These are phyloP conservation scores for Acanthisitta chloris DNA, from an alignment of 2,113 vertebrate genomes.

Conservation along the genomic window DNA sequence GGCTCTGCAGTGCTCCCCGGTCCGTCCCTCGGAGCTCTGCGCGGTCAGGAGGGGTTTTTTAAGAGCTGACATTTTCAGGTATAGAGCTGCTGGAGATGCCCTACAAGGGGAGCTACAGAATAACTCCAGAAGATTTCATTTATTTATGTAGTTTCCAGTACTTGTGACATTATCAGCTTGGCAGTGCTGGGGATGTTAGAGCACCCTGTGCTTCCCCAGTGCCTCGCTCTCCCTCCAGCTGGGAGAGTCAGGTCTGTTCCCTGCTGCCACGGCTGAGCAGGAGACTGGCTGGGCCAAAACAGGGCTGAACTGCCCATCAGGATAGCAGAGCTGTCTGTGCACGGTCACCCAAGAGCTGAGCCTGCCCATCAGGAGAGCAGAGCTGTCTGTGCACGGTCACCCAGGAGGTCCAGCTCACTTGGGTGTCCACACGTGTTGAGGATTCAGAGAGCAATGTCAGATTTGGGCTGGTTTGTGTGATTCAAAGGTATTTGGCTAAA, in stretches of 20 bases:
- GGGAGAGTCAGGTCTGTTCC: too few relatives aligned
- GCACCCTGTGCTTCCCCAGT: too few relatives aligned
- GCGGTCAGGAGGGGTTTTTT: too few relatives aligned
- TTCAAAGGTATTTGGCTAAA: not conserved
- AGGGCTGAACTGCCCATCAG: too few relatives aligned
- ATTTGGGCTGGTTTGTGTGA: not conserved
- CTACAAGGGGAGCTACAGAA: not conserved
- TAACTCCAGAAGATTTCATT: not conserved
- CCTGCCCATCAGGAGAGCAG: too few relatives aligned
- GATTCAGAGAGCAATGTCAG: rapidly evolving
- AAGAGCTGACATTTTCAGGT: not conserved
- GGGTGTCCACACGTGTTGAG: too few relatives aligned
- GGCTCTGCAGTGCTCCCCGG: too few relatives aligned
- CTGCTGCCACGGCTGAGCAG: not conserved
- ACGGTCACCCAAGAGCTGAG: too few relatives aligned
- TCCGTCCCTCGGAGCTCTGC: too few relatives aligned
- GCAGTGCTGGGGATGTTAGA: too few relatives aligned
- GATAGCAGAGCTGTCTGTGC: too few relatives aligned
- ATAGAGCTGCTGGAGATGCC: not conserved
- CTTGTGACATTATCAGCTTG: not conserved
- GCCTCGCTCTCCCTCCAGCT: too few relatives aligned
- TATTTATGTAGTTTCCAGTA: not conserved
- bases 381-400: not conserved
- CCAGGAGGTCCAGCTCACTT: not conserved
- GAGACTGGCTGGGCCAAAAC: not conserved